Evolutionary conservation across 2,797 vertebrate species (phyloP).

Genomic region (Adrianichthys oophorus): DNA sequence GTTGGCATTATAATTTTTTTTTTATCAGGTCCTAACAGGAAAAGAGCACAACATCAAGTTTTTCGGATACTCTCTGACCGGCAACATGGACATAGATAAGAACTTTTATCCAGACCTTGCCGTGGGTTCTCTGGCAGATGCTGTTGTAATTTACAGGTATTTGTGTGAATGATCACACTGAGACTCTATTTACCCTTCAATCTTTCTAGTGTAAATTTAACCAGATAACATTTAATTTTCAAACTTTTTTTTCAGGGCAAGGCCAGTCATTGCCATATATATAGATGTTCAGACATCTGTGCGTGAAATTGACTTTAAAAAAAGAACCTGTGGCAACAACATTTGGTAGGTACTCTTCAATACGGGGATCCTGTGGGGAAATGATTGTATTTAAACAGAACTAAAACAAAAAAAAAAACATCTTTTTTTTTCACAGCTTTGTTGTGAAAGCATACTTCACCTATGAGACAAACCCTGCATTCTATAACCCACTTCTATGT

Average conservation of each 20-base stretch:
- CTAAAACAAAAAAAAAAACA: conserved; percentile 13
- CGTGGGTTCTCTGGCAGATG: conserved; percentile 92
- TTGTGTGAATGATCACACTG: no score
- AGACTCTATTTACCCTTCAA: no score
- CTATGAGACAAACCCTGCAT: conserved; percentile 82
- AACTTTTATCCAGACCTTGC: conserved; percentile 96
- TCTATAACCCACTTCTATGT: conserved; percentile 88
- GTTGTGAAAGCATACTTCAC: conserved; percentile 87
- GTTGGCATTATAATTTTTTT: neutral
- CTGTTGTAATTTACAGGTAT: conserved; percentile 90
- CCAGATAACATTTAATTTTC: conserved; percentile 1
- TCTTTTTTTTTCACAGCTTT: conserved; percentile 78
- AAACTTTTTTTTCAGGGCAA: conserved; percentile 76
- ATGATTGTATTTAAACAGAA: conserved; percentile 6
- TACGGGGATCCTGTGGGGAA: neutral
- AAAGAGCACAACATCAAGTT: conserved; percentile 73
- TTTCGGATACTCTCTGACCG: conserved; percentile 96
- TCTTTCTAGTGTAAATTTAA: no score
- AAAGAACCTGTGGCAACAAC: conserved; percentile 77
- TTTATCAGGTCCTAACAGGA: conserved; percentile 85
- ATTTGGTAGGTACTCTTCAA: conserved; percentile 70
- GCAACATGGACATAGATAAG: conserved; percentile 93
- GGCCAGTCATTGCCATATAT: conserved; percentile 86
- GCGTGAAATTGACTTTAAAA: conserved; percentile 86
- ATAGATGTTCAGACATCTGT: conserved; percentile 85